Evolutionary conservation across 2,888 invertebrate genomes (phyloP).

Genomic region (Norana najaformis): DNA sequence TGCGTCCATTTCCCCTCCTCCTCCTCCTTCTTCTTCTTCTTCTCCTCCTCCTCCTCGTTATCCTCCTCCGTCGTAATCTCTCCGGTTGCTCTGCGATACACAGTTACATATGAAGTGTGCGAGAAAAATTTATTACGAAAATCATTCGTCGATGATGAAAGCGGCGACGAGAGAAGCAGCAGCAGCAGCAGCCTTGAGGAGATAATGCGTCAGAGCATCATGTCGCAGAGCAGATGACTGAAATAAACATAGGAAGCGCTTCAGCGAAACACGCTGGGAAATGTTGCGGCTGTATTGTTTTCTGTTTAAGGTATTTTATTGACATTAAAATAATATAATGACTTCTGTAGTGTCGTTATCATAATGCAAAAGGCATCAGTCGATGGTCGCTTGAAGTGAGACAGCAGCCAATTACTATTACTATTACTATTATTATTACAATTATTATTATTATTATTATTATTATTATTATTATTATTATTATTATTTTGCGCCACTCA

Average conservation of each 20-base stretch:
- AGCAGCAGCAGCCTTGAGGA: not conserved
- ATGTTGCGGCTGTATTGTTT: not conserved
- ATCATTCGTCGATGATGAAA: conserved; percentile 7
- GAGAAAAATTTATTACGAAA: conserved; percentile 13
- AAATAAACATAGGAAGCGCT: not conserved
- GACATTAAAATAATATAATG: no score
- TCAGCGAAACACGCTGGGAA: not conserved
- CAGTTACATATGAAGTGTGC: not conserved
- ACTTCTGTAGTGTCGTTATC: not conserved
- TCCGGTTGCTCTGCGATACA: not conserved
- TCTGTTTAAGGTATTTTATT: no score
- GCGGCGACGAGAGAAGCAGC: not conserved
- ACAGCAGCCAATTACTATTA: not conserved
- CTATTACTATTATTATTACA: no score
- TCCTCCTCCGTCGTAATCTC: not conserved
- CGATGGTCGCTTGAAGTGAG: not conserved
- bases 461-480: no score
- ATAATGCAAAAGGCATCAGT: not conserved
- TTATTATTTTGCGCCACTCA: no score
- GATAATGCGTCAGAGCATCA: not conserved
- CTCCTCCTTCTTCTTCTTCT: not conserved
- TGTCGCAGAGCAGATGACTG: not conserved
- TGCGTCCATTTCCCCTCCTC: not conserved
- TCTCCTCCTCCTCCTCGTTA: not conserved
- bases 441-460: no score